Evolutionary conservation across 1,140 invertebrate species (phyloP), one percentile per base, ranked within the genome.

Genomic region (Vollenhovia emeryi): DNA sequence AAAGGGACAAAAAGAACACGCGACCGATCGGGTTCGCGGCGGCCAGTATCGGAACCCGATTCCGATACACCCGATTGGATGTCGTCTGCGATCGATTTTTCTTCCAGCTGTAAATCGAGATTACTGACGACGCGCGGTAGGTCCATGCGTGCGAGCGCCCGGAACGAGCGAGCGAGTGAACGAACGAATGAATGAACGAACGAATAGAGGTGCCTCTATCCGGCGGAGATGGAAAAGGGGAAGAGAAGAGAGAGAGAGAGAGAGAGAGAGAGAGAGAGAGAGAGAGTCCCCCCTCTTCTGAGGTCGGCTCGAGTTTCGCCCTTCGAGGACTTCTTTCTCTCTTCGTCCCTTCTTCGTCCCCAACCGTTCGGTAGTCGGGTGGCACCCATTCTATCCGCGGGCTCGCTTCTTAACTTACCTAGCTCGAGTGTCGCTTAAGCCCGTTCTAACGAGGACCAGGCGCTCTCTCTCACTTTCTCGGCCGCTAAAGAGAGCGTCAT

Each of bases 101-200:
- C 80, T 71, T 71, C 50, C 55, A 84, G 55, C 30, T 79, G 59
- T 86, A 86, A 86, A 86, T 85, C 66, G 84, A 85, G 84, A 86
- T 86, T 86, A 86, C 55, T 48, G 55, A 48, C 40, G 80, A 71
- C 84, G 84, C 78, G 84, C 84, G 84, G 79, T 86, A 86, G 84
- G 84, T 86, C 62, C 84, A 66, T 84, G 80, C 78, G 73, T 43
- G 64, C 62, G 76, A 85, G 78, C 84, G 64, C 24, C 24, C 55
- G 50, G 50, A 82, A n/a, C n/a, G 66, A 82, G 57, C 78, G 64
- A 57, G 55, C 57, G 69, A 55, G 30, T 13, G 50, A 36, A 75
- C 59, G 40, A 66, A 66, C 15, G 62, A 66, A 66, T 66, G 62
- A 64, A 64, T 43, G 62, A 66, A 84, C 30, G 71, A 71, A 83